phyloP scores from a whole-genome alignment of 2,888 invertebrate genomes.

The Bombylius discolor region DNA sequence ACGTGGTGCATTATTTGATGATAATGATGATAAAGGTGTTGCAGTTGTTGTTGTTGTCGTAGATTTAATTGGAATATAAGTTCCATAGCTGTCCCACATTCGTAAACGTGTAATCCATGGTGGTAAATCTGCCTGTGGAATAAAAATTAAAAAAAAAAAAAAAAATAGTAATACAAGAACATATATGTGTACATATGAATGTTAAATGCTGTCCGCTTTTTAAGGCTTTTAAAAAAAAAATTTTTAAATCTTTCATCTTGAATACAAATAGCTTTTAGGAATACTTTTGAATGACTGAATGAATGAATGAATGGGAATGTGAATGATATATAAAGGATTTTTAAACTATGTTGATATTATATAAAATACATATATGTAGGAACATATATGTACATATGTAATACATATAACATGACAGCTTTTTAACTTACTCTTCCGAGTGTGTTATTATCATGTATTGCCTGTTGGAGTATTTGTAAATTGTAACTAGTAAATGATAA shows the following conservation, averaged over 20 bases:
- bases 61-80: conserved; percentile 35
- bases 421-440: conserved; percentile 33
- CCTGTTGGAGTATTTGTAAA: conserved; percentile 57
- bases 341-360: neutral
- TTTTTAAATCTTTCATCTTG: conserved; percentile 3
- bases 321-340: conserved; percentile 10
- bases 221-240: too few relatives aligned
- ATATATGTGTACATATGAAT: too few relatives aligned
- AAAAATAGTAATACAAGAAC: too few relatives aligned
- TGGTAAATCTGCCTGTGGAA: conserved; percentile 31
- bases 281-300: neutral
- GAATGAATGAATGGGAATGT: conserved; percentile 27
- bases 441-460: conserved; percentile 43
- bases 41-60: conserved; percentile 30
- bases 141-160: too few relatives aligned
- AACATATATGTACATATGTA: neutral
- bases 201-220: too few relatives aligned
- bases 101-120: conserved; percentile 57
- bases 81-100: conserved; percentile 59
- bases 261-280: neutral
- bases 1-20: conserved; percentile 14
- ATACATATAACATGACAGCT: neutral
- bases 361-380: neutral
- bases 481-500: conserved; percentile 76
- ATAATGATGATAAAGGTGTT: conserved; percentile 17